phyloP scores from a whole-genome alignment of 2,888 invertebrate species.

The Catocala fraxini region DNA sequence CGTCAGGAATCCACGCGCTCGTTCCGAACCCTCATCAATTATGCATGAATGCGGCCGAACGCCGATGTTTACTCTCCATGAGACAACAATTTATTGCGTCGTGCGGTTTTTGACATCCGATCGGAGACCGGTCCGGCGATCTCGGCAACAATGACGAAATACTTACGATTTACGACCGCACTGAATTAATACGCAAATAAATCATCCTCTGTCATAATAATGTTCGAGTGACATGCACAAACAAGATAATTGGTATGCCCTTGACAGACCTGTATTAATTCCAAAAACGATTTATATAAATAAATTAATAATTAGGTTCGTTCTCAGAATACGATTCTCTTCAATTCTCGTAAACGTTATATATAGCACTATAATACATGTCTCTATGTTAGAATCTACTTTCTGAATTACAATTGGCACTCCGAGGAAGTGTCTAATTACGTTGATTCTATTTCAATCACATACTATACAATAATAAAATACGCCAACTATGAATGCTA shows the following conservation, averaged over 20 bases:
- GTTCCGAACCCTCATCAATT: constrained; percentile 84
- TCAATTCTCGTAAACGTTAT: too few relatives aligned
- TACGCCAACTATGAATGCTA: constrained; percentile 39
- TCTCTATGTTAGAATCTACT: neutral
- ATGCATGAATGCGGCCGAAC: constrained; percentile 86
- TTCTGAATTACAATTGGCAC: constrained; percentile 7
- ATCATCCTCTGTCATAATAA: constrained; percentile 45
- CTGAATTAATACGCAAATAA: constrained; percentile 51
- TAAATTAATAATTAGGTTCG: too few relatives aligned
- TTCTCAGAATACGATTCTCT: too few relatives aligned
- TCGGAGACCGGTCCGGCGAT: constrained; percentile 67
- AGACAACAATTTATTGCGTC: constrained; percentile 85
- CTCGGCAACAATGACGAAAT: constrained; percentile 70
- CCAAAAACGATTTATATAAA: too few relatives aligned
- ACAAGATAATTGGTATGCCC: constrained; percentile 19
- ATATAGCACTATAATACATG: too few relatives aligned
- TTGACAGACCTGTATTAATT: constrained; percentile 7
- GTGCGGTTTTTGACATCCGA: constrained; percentile 85
- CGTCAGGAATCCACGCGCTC: constrained; percentile 84
- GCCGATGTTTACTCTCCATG: constrained; percentile 85
- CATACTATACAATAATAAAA: constrained; percentile 30
- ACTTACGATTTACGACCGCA: constrained; percentile 60
- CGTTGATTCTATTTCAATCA: constrained; percentile 25
- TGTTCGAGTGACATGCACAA: constrained; percentile 7
- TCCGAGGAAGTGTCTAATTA: constrained; percentile 10